Evolutionary conservation across 2,797 vertebrate species (phyloP).

Genomic region (Ataeniobius toweri): DNA sequence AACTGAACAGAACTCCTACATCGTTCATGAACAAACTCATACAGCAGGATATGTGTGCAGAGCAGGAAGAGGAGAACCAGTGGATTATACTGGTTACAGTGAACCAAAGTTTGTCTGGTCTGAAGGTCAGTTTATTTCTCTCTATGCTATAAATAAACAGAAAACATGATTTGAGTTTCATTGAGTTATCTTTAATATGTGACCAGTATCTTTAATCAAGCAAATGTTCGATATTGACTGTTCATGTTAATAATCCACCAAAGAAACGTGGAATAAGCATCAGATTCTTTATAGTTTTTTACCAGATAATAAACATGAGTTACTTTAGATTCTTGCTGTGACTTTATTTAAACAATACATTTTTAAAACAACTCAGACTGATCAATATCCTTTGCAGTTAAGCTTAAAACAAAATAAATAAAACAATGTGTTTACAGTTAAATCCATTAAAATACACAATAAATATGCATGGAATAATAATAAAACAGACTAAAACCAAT

Average conservation of each 20-base stretch:
- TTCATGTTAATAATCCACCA: not conserved
- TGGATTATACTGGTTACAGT: not conserved
- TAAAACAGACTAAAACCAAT: too few relatives aligned
- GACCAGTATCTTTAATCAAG: not conserved
- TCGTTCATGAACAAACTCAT: slow-evolving; percentile 24
- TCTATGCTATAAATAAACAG: not conserved
- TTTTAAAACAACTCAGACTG: too few relatives aligned
- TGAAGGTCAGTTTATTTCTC: not conserved
- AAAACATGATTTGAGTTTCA: not conserved
- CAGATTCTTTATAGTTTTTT: too few relatives aligned
- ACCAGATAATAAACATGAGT: too few relatives aligned
- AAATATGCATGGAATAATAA: too few relatives aligned
- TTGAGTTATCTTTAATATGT: not conserved
- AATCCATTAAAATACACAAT: too few relatives aligned
- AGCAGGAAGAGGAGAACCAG: slow-evolving; percentile 9
- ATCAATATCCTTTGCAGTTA: too few relatives aligned
- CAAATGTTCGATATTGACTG: not conserved
- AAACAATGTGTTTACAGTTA: too few relatives aligned
- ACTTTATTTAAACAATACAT: too few relatives aligned
- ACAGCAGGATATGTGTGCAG: slow-evolving; percentile 40
- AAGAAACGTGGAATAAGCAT: not conserved
- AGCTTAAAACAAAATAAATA: too few relatives aligned
- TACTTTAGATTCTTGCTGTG: too few relatives aligned
- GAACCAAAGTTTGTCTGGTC: not conserved
- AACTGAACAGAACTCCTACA: not conserved